Conservation (phyloP, 2,888 invertebrate species). For the Cephus pygmeus region DNA sequence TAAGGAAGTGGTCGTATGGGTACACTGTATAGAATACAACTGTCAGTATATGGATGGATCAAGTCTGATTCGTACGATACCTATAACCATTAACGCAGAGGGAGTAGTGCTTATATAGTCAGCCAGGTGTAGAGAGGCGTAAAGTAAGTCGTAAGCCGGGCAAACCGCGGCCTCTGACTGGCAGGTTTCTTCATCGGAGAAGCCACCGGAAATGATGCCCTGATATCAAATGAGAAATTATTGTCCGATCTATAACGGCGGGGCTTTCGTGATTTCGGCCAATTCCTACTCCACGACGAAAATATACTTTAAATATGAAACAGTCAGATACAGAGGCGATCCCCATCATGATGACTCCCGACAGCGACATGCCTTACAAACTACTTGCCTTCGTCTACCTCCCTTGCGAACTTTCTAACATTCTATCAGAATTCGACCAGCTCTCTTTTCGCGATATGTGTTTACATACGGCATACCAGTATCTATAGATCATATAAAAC, state of each 20-base stretch:
- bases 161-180: slow-evolving; percentile 58
- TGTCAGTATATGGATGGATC: not conserved
- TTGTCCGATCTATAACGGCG: slow-evolving; percentile 5
- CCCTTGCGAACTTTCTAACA: slow-evolving; percentile 5
- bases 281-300: slow-evolving; percentile 53
- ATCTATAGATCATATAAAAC: not conserved
- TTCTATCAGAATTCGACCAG: not conserved
- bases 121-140: slow-evolving; percentile 53
- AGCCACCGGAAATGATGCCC: slow-evolving; percentile 65
- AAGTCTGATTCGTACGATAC: not conserved
- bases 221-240: slow-evolving; percentile 16
- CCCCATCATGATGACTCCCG: slow-evolving; percentile 53
- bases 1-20: not conserved
- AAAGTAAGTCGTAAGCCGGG: slow-evolving; percentile 51
- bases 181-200: slow-evolving; percentile 64
- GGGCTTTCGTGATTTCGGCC: slow-evolving; percentile 27
- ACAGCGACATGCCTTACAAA: slow-evolving; percentile 44
- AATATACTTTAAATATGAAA: slow-evolving; percentile 65
- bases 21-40: not conserved
- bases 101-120: not conserved
- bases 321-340: slow-evolving; percentile 59
- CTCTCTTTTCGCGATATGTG: not conserved
- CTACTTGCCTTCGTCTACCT: slow-evolving; percentile 10
- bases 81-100: not conserved
- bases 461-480: not conserved